A percentile compares a stretch with the other conserved stretches of the same genome.
These are phyloP conservation scores for Aurelia coerulea DNA, from an alignment of 30 jellyfish, hydroid and myxozoan species.

Conservation along the genomic window DNA sequence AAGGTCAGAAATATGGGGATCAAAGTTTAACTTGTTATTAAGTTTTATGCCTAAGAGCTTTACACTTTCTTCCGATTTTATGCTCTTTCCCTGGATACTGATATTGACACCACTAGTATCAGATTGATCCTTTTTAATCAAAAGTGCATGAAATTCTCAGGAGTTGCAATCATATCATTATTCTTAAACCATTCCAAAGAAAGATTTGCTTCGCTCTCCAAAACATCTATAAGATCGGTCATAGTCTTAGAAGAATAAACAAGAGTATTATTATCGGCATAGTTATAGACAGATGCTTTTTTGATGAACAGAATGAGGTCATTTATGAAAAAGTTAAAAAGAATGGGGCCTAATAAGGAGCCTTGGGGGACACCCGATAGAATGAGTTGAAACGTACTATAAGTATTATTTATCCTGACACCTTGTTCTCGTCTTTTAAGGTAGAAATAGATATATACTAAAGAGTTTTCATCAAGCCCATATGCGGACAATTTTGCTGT, in stretches of 20 bases:
- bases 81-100: conserved; percentile 32
- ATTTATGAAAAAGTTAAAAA: conserved; percentile 32
- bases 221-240: conserved; percentile 25
- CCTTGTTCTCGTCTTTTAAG: conserved; percentile 27
- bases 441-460: not conserved
- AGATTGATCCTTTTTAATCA: conserved; percentile 23
- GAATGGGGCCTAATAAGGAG: conserved; percentile 51
- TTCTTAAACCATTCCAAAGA: conserved; percentile 5
- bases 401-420: conserved; percentile 23
- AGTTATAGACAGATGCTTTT: conserved; percentile 34
- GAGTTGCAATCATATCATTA: conserved; percentile 69
- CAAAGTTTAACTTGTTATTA: conserved; percentile 30
- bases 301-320: conserved; percentile 46
- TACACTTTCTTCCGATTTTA: conserved; percentile 50
- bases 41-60: conserved; percentile 60
- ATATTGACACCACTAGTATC: conserved; percentile 39
- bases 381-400: conserved; percentile 45
- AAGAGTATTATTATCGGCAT: conserved; percentile 51
- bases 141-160: conserved; percentile 57
- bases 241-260: conserved; percentile 43
- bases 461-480: conserved; percentile 23
- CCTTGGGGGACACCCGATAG: conserved; percentile 69
- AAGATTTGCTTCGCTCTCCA: conserved; percentile 23
- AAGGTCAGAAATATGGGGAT: conserved; percentile 38
- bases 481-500: conserved; percentile 36